Percentiles rank a stretch among this genome's conserved stretches.
phyloP scores from a whole-genome alignment of 2,888 invertebrate species.

The Lithophane semibrunnea region DNA sequence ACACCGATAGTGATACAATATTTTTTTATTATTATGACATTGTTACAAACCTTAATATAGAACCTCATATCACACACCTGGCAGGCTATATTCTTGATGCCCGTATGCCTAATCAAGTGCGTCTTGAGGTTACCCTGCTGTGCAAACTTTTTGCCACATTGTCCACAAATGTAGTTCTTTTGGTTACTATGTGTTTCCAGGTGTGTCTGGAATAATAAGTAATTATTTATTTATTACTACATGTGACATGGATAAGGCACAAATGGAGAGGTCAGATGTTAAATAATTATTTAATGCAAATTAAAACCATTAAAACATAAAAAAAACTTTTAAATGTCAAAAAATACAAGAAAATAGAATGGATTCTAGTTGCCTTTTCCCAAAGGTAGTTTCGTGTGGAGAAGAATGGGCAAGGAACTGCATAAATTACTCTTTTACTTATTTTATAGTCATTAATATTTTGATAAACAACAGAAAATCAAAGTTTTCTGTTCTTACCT shows the following conservation, averaged over 20 bases:
- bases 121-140: conserved; percentile 87
- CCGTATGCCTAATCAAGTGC: conserved; percentile 86
- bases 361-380: neutral
- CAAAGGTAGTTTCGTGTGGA: neutral
- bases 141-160: conserved; percentile 94
- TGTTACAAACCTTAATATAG: conserved; percentile 81
- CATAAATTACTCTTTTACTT: neutral
- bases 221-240: neutral
- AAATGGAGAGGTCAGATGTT: neutral
- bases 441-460: no score
- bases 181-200: conserved; percentile 92
- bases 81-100: conserved; percentile 87
- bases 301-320: no score
- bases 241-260: neutral
- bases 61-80: conserved; percentile 86
- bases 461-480: neutral
- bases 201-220: conserved; percentile 90
- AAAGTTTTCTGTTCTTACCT: conserved; percentile 73
- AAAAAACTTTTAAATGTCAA: neutral
- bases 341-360: neutral
- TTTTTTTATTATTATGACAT: neutral
- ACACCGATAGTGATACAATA: no score
- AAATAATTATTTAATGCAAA: neutral
- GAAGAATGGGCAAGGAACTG: neutral
- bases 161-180: conserved; percentile 93